Conservation (phyloP, 2,888 invertebrate genomes). For the Plagodis dolabraria region DNA sequence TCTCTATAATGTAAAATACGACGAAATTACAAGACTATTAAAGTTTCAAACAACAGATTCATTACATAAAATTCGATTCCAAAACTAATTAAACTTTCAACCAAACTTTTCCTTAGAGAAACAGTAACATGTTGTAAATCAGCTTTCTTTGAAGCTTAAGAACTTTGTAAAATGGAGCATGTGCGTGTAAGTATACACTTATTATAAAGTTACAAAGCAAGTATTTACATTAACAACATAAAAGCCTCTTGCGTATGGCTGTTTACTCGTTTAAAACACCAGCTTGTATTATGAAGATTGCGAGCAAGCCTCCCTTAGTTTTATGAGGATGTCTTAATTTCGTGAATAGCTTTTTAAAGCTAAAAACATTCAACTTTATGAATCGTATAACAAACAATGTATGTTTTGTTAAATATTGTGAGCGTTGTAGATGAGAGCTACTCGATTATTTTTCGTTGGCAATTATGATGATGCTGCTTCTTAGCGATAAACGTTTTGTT, state of each 20-base stretch:
- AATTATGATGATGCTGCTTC: too few relatives aligned
- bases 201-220: conserved; percentile 18
- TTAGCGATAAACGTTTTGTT: too few relatives aligned
- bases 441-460: too few relatives aligned
- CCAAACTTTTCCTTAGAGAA: neutral
- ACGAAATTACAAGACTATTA: neutral
- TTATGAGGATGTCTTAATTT: conserved; percentile 15
- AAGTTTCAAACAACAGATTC: too few relatives aligned
- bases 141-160: conserved; percentile 4
- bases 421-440: too few relatives aligned
- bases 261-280: conserved; percentile 15
- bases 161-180: conserved; percentile 19
- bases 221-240: conserved; percentile 15
- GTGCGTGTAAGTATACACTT: conserved; percentile 11
- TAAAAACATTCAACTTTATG: neutral
- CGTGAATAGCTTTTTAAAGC: conserved; percentile 1
- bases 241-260: conserved; percentile 13
- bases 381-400: too few relatives aligned
- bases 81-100: too few relatives aligned
- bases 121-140: conserved; percentile 3
- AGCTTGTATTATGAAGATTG: conserved; percentile 15
- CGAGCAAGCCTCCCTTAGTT: conserved; percentile 8
- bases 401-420: too few relatives aligned
- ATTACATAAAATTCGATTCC: too few relatives aligned
- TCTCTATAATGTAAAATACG: too few relatives aligned